phyloP scores from a whole-genome alignment of 2,113 vertebrate genomes.

The Lampris megalopsis region DNA sequence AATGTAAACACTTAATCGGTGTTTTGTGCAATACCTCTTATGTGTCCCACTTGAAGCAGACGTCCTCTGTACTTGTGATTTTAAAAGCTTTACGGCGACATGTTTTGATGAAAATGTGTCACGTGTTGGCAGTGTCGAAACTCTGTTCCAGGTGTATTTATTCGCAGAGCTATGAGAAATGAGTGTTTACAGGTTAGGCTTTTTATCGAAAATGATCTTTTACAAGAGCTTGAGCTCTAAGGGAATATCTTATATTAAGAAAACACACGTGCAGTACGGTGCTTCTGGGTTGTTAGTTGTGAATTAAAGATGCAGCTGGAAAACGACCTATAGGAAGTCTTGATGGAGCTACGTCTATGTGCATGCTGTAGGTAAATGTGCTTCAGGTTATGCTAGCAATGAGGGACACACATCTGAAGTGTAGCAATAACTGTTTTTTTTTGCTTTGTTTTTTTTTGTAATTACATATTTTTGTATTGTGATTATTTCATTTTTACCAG shows the following conservation, averaged over 20 bases:
- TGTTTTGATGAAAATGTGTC: slow-evolving; percentile 43
- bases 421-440: slow-evolving; percentile 50
- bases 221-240: slow-evolving; percentile 58
- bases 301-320: slow-evolving; percentile 46
- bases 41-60: slow-evolving; percentile 56
- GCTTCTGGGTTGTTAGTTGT: slow-evolving; percentile 48
- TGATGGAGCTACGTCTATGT: slow-evolving; percentile 40
- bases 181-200: slow-evolving; percentile 67
- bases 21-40: slow-evolving; percentile 23
- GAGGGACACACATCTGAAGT: slow-evolving; percentile 36
- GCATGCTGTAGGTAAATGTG: slow-evolving; percentile 55
- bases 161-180: slow-evolving; percentile 46
- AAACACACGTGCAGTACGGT: slow-evolving; percentile 50
- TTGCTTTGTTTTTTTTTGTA: slow-evolving; percentile 21
- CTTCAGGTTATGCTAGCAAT: slow-evolving; percentile 19
- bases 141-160: slow-evolving; percentile 63
- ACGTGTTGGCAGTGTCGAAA: slow-evolving; percentile 37
- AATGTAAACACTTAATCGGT: slow-evolving; percentile 18
- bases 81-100: slow-evolving; percentile 27
- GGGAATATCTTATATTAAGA: slow-evolving; percentile 77
- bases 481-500: slow-evolving; percentile 45
- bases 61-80: slow-evolving; percentile 46
- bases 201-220: slow-evolving; percentile 56
- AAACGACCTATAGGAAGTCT: slow-evolving; percentile 40
- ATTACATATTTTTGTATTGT: slow-evolving; percentile 34